phyloP scores from a whole-genome alignment of 2,113 vertebrate genomes.

The Dasyurus viverrinus region DNA sequence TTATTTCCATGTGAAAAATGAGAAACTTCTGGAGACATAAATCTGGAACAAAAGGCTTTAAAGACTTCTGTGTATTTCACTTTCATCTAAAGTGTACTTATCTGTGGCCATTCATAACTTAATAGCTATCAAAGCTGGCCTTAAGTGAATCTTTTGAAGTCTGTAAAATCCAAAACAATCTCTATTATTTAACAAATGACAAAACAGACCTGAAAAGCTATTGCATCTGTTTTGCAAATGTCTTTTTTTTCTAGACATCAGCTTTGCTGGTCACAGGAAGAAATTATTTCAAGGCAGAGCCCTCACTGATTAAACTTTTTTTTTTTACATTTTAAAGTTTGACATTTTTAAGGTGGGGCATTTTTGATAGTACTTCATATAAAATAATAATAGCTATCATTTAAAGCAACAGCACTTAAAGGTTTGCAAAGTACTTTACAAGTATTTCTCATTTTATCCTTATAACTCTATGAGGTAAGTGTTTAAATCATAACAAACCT shows the following conservation, averaged over 20 bases:
- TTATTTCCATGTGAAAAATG: not conserved
- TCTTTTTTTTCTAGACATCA: not conserved
- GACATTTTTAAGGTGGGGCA: not conserved
- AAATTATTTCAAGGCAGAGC: not conserved
- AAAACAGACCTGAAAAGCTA: not conserved
- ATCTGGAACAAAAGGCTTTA: not conserved
- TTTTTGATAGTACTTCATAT: not conserved
- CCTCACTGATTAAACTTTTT: not conserved
- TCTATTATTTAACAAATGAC: conserved; percentile 18
- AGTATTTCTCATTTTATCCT: not conserved
- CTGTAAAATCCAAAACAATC: conserved; percentile 6
- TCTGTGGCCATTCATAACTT: not conserved
- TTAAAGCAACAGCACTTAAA: not conserved
- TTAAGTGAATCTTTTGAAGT: not conserved
- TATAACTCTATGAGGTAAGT: not conserved
- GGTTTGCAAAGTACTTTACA: not conserved
- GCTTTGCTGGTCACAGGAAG: not conserved
- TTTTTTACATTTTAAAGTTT: not conserved
- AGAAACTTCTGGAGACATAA: not conserved
- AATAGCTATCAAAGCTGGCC: not conserved
- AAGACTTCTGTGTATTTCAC: not conserved
- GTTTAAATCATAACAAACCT: not conserved
- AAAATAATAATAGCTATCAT: conserved; percentile 16
- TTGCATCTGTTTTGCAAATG: not conserved
- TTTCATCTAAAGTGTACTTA: not conserved